phyloP scores from a whole-genome alignment of 2,888 invertebrate species.

The Sphaerophoria taeniata region DNA sequence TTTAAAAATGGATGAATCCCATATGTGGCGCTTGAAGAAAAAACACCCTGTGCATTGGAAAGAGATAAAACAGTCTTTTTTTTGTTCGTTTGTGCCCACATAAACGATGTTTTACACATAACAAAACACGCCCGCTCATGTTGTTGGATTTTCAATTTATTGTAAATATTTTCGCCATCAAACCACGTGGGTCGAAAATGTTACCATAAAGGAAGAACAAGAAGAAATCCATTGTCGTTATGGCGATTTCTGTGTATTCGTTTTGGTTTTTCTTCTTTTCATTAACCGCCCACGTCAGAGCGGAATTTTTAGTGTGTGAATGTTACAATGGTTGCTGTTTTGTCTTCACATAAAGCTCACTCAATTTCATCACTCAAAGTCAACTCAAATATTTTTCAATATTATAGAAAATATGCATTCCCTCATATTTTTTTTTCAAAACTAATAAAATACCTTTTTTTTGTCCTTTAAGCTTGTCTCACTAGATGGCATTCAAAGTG shows the following conservation, averaged over 20 bases:
- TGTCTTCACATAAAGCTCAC: background rate
- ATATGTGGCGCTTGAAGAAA: background rate
- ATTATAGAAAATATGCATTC: background rate
- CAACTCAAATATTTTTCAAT: background rate
- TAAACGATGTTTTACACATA: background rate
- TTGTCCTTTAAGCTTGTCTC: slow-evolving; percentile 88
- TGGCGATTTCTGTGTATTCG: slow-evolving; percentile 63
- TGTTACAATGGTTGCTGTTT: background rate
- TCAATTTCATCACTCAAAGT: too few species aligned
- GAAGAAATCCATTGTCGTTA: slow-evolving; percentile 66
- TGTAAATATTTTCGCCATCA: slow-evolving; percentile 48
- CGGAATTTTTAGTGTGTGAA: slow-evolving; percentile 24
- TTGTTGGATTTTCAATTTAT: slow-evolving; percentile 35
- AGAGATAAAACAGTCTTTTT: slow-evolving; percentile 17
- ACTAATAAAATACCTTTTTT: background rate
- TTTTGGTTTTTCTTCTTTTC: slow-evolving; percentile 18
- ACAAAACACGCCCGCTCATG: slow-evolving; percentile 12
- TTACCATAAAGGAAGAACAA: slow-evolving; percentile 45
- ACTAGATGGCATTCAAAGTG: slow-evolving; percentile 93
- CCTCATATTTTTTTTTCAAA: background rate
- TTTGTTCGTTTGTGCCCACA: slow-evolving; percentile 47
- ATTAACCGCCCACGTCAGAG: slow-evolving; percentile 23
- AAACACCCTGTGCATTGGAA: slow-evolving; percentile 1
- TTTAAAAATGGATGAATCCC: background rate
- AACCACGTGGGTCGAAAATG: slow-evolving; percentile 58